Evolutionary conservation across 2,113 vertebrate species (phyloP).

Genomic region (Xenopus laevis): DNA sequence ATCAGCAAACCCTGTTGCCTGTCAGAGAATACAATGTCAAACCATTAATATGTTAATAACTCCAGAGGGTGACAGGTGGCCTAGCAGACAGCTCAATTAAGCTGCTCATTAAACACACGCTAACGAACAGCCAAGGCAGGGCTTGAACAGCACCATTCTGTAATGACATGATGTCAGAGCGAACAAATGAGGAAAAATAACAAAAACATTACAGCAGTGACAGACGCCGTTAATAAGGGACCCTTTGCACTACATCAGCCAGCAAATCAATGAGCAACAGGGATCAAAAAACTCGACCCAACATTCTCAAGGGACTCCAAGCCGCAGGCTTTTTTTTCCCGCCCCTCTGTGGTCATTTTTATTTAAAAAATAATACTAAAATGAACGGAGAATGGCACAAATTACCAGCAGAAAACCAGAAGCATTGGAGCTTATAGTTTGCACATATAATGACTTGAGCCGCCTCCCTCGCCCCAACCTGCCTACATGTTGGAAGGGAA

Average conservation of each 20-base stretch:
- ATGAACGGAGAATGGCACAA: conserved; percentile 58
- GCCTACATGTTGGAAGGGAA: no score
- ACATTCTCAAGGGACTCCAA: conserved; percentile 75
- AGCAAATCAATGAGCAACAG: conserved; percentile 79
- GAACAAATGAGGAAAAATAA: conserved; percentile 94
- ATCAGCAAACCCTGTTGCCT: conserved; percentile 83
- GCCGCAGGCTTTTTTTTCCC: conserved; percentile 64
- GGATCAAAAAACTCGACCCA: conserved; percentile 82
- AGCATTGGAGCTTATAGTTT: neutral
- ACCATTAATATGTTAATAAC: conserved; percentile 99
- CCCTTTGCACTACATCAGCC: conserved; percentile 75
- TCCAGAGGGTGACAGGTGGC: conserved; percentile 97
- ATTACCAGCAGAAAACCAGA: conserved; percentile 47
- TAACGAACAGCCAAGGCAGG: conserved; percentile 94
- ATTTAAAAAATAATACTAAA: conserved; percentile 47
- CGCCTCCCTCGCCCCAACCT: conserved; percentile 25
- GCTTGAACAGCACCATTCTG: conserved; percentile 88
- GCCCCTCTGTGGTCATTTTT: conserved; percentile 36
- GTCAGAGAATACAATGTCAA: conserved; percentile 96
- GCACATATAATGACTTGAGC: conserved; percentile 24
- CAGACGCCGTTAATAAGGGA: conserved; percentile 91
- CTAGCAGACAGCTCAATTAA: conserved; percentile 99
- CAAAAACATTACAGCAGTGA: conserved; percentile 86
- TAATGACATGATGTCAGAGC: conserved; percentile 96
- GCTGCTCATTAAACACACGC: conserved; percentile 99